Evolutionary conservation across 2,888 invertebrate species (phyloP).

Genomic region (Timema podura): DNA sequence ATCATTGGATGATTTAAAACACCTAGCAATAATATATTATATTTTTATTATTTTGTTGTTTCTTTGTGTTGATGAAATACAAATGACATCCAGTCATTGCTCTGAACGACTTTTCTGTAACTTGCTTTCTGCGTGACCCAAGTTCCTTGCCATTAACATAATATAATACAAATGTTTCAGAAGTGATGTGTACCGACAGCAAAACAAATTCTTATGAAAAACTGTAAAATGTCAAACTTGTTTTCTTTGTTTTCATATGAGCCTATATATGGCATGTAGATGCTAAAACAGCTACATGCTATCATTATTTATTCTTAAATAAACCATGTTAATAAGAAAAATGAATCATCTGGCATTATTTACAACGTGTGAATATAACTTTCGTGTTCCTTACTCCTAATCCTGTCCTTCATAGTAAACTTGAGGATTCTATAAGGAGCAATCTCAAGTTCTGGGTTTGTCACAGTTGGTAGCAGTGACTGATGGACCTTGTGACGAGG

Average conservation of each 20-base stretch:
- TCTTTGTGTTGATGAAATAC: background rate
- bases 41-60: slow-evolving; percentile 7
- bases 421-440: too few species aligned
- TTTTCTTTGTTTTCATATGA: slow-evolving; percentile 7
- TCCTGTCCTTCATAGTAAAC: too few species aligned
- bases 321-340: slow-evolving; percentile 11
- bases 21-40: background rate
- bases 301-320: slow-evolving; percentile 14
- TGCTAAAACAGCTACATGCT: slow-evolving; percentile 7
- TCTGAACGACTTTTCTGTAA: background rate
- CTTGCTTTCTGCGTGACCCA: background rate
- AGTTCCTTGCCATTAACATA: slow-evolving; percentile 12
- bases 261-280: slow-evolving; percentile 14
- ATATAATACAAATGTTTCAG: background rate
- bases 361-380: too few species aligned
- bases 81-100: too few species aligned
- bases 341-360: too few species aligned
- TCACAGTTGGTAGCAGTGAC: too few species aligned
- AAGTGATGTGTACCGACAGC: too few species aligned
- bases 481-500: too few species aligned
- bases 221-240: slow-evolving; percentile 7
- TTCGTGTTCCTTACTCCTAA: too few species aligned
- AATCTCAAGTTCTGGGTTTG: too few species aligned
- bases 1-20: background rate
- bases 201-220: background rate